phyloP scores from a whole-genome alignment of 2,797 vertebrate species.

The Tachyglossus aculeatus region DNA sequence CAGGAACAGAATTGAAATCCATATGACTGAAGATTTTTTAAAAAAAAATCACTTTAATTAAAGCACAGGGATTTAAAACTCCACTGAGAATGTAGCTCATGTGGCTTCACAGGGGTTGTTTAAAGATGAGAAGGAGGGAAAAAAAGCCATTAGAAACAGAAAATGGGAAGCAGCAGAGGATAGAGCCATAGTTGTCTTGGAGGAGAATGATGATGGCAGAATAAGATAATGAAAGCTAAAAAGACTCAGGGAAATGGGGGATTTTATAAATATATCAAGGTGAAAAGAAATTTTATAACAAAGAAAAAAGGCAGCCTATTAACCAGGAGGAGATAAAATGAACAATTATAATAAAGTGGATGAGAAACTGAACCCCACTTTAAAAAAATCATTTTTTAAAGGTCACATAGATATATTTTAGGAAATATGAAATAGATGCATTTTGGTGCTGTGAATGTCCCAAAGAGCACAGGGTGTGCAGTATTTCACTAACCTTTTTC shows the following conservation, averaged over 20 bases:
- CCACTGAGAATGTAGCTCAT: constrained; percentile 10
- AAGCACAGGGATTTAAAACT: not conserved
- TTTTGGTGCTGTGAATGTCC: constrained; percentile 4
- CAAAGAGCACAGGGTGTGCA: not conserved
- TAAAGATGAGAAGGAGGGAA: not conserved
- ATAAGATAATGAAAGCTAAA: not conserved
- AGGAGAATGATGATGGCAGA: not conserved
- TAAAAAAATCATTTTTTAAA: constrained; percentile 10
- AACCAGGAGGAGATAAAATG: not conserved
- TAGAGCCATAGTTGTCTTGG: not conserved
- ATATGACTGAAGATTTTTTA: not conserved
- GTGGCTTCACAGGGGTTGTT: not conserved
- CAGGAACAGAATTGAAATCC: constrained; percentile 2
- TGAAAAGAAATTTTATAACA: constrained; percentile 9
- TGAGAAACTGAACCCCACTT: not conserved
- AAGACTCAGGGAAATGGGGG: not conserved
- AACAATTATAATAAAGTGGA: constrained; percentile 1
- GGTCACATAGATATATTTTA: constrained; percentile 17
- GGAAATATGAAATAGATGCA: not conserved
- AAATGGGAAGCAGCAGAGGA: not conserved
- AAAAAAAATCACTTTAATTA: not conserved
- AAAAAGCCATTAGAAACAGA: not conserved
- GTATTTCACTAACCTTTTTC: not conserved
- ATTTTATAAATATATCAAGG: not conserved
- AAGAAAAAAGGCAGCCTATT: constrained; percentile 6